Conservation (phyloP, 2,888 invertebrate genomes). For the Drosophila borborema region DNA sequence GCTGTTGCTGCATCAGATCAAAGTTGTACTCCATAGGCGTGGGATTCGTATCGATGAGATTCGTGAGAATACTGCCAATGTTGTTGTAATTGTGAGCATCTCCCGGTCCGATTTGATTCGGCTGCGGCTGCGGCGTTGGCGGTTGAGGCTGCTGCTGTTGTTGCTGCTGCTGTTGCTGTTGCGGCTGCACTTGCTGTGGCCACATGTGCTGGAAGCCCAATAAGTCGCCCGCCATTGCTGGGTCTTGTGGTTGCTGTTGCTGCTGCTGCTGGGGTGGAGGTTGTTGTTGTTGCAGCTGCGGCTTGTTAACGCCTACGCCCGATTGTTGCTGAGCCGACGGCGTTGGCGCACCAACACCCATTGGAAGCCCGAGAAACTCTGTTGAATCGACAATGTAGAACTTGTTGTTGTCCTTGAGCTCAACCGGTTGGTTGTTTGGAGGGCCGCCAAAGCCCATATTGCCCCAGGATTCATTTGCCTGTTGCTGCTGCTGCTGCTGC, state of each 20-base stretch:
- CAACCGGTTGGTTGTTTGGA: slow-evolving; percentile 66
- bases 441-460: slow-evolving; percentile 69
- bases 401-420: slow-evolving; percentile 83
- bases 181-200: slow-evolving; percentile 78
- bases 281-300: slow-evolving; percentile 64
- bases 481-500: slow-evolving; percentile 65
- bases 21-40: slow-evolving; percentile 85
- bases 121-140: slow-evolving; percentile 53
- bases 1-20: slow-evolving; percentile 80
- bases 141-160: slow-evolving; percentile 68
- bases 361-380: slow-evolving; percentile 85
- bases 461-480: slow-evolving; percentile 66
- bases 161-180: slow-evolving; percentile 73
- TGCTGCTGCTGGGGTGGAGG: slow-evolving; percentile 74
- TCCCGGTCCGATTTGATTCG: slow-evolving; percentile 55
- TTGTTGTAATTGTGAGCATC: slow-evolving; percentile 85
- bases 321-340: slow-evolving; percentile 48
- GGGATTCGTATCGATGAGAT: slow-evolving; percentile 84
- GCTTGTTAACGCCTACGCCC: slow-evolving; percentile 43
- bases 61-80: slow-evolving; percentile 85
- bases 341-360: slow-evolving; percentile 76
- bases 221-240: slow-evolving; percentile 78
- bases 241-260: slow-evolving; percentile 79
- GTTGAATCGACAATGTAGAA: slow-evolving; percentile 84
- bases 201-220: slow-evolving; percentile 85